These are phyloP conservation scores for Cerceris ruficornis DNA, from an alignment of 2,888 invertebrate species.

Conservation along the genomic window DNA sequence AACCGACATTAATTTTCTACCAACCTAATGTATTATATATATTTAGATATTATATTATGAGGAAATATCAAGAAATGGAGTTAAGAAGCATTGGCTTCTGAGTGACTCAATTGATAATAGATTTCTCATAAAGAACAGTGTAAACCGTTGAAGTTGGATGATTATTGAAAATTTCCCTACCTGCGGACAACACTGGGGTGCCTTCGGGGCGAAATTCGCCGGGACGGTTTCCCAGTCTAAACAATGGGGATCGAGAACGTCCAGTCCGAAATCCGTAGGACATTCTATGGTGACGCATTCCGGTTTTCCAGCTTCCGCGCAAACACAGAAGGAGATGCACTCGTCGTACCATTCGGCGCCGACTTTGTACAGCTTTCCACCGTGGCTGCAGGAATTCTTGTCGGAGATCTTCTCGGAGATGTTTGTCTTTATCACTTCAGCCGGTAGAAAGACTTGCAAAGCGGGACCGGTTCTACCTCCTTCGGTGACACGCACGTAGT, in stretches of 20 bases:
- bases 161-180: slow-evolving; percentile 52
- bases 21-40: too few species aligned
- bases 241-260: slow-evolving; percentile 92
- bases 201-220: slow-evolving; percentile 86
- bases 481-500: slow-evolving; percentile 79
- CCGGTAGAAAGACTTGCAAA: slow-evolving; percentile 74
- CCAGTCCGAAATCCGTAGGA: slow-evolving; percentile 92
- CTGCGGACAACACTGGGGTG: slow-evolving; percentile 91
- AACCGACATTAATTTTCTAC: too few species aligned
- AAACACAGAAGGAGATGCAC: slow-evolving; percentile 90
- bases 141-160: too few species aligned
- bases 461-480: slow-evolving; percentile 73
- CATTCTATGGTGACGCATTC: slow-evolving; percentile 92
- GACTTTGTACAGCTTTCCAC: slow-evolving; percentile 81
- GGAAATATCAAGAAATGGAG: too few species aligned
- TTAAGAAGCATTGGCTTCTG: too few species aligned
- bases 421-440: slow-evolving; percentile 76
- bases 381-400: slow-evolving; percentile 72
- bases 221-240: slow-evolving; percentile 93
- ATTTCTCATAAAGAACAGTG: too few species aligned
- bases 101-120: too few species aligned
- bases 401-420: slow-evolving; percentile 72
- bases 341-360: slow-evolving; percentile 86
- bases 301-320: slow-evolving; percentile 85
- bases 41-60: too few species aligned